Evolutionary conservation across 2,888 invertebrate species (phyloP), one percentile per base, ranked within the genome.

Genomic region (Lycophotia porphyrea): DNA sequence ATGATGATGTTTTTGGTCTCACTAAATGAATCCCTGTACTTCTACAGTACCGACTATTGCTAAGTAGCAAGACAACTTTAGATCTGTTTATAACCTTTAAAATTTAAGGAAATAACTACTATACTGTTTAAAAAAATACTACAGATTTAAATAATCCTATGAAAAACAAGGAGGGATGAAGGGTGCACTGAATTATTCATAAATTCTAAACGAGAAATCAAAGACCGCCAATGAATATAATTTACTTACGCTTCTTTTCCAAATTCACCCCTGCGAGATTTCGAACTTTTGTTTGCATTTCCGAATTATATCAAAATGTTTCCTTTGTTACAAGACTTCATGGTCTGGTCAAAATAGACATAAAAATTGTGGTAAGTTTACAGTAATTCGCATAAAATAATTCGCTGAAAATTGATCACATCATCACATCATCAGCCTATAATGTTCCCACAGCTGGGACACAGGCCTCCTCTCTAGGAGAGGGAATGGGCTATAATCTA

Each of bases 161-260:
- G 74, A 79, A 81, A 86, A 84, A 84, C 72, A 83, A 80, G 74
- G 71, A 82, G 80, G 78, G 71, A 83, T 85, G 81, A 86, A 86
- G 83, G 81, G 81, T 84, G 73, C 65, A 79, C 27, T 90, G 89
- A 90, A 90, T 90, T 81, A 90, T 90, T 89, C 84, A 90, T 85
- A 78, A 66, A 80, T 78, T 81, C 81, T 80, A 82, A 89, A 89
- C 85, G 88, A 84, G 82, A 84, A 89, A 88, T 89, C 89, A 90
- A 89, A 90, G 88, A 83, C 81, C 65, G 65, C 71, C 80, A 79
- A 87, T 88, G 87, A 89, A 90, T 88, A 88, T 82, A 83, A 89
- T 87, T 85, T 81, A 72, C 78, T 36, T 74, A 39, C n/a, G 1
- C 5, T 39, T n/a, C 64, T 77, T 76, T 77, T 69, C 67, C 44